Conservation (phyloP, 2,888 invertebrate species). For the Acronicta alni region DNA sequence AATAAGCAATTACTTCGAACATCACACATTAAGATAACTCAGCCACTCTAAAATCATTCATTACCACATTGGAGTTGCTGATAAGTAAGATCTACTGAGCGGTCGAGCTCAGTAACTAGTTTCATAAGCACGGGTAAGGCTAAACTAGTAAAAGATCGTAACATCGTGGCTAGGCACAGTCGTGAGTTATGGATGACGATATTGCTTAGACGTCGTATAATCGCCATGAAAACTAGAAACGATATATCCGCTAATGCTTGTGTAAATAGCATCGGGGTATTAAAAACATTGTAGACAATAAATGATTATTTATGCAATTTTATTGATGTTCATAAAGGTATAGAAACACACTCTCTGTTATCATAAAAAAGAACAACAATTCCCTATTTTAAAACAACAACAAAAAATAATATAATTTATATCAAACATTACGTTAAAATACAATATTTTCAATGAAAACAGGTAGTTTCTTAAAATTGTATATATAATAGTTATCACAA, state of each 20-base stretch:
- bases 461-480: too few relatives aligned
- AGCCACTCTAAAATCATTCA: slow-evolving; percentile 45
- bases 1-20: slow-evolving; percentile 42
- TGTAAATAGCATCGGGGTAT: slow-evolving; percentile 34
- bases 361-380: too few relatives aligned
- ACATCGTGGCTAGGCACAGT: slow-evolving; percentile 35
- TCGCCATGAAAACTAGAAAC: slow-evolving; percentile 46
- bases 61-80: slow-evolving; percentile 45
- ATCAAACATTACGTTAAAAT: too few relatives aligned
- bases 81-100: slow-evolving; percentile 50
- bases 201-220: slow-evolving; percentile 56
- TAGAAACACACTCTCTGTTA: too few relatives aligned
- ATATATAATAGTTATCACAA: too few relatives aligned
- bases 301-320: too few relatives aligned
- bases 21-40: slow-evolving; percentile 46
- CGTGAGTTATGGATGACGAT: slow-evolving; percentile 57
- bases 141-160: slow-evolving; percentile 29
- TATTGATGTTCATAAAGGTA: too few relatives aligned
- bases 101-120: slow-evolving; percentile 28
- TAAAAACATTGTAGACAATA: slow-evolving; percentile 9
- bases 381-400: too few relatives aligned
- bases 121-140: slow-evolving; percentile 13
- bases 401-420: too few relatives aligned
- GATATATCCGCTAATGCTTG: slow-evolving; percentile 44
- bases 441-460: too few relatives aligned